phyloP scores from a whole-genome alignment of 2,888 invertebrate genomes.

The Drosophila prostipennis region DNA sequence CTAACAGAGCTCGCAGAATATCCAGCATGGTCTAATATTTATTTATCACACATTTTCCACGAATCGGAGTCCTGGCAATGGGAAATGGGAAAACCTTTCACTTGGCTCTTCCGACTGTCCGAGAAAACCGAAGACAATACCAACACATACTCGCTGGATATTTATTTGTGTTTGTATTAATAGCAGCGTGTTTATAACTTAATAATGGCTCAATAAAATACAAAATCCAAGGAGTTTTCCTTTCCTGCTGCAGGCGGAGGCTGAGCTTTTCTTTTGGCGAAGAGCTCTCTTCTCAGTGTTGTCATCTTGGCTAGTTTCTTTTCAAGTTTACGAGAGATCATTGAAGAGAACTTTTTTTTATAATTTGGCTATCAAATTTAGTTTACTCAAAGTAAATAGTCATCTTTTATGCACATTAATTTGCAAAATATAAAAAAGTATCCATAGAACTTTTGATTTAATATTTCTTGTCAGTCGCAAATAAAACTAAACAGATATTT shows the following conservation, averaged over 20 bases:
- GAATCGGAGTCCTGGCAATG: constrained; percentile 51
- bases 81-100: constrained; percentile 58
- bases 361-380: too few relatives aligned
- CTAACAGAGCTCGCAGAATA: constrained; percentile 56
- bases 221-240: constrained; percentile 58
- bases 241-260: constrained; percentile 55
- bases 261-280: constrained; percentile 16
- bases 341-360: too few relatives aligned
- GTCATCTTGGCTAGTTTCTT: constrained; percentile 16
- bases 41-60: constrained; percentile 74
- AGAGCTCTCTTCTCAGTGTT: constrained; percentile 10
- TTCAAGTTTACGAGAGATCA: too few relatives aligned
- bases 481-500: too few relatives aligned
- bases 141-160: constrained; percentile 37
- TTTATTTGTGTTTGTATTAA: constrained; percentile 79
- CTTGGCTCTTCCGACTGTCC: constrained; percentile 50
- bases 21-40: constrained; percentile 69
- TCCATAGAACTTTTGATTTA: too few relatives aligned
- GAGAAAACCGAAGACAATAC: constrained; percentile 22
- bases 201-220: constrained; percentile 80
- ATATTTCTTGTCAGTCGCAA: too few relatives aligned
- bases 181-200: constrained; percentile 78
- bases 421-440: too few relatives aligned
- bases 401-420: too few relatives aligned
- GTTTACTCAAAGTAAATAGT: too few relatives aligned